phyloP scores from a whole-genome alignment of 2,888 invertebrate genomes.

The Pyrrhosoma nymphula region DNA sequence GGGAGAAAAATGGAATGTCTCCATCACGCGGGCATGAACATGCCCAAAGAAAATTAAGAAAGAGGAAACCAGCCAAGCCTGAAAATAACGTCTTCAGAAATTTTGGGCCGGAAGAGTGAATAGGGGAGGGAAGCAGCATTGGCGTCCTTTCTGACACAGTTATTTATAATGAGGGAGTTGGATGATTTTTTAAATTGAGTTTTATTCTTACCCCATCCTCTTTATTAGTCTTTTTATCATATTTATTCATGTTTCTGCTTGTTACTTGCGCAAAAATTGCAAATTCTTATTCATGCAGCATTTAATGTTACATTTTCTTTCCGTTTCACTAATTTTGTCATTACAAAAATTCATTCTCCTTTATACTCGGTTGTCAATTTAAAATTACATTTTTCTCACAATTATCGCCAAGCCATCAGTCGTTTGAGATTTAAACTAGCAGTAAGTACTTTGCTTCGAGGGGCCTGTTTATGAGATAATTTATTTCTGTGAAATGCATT shows the following conservation, averaged over 20 bases:
- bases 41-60: background rate
- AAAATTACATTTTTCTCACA: too few species aligned
- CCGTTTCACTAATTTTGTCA: too few species aligned
- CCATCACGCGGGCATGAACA: background rate
- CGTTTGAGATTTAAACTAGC: too few species aligned
- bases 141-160: background rate
- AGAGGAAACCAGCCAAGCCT: background rate
- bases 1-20: background rate
- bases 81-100: background rate
- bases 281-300: too few species aligned
- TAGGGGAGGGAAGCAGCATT: background rate
- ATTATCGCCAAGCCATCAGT: too few species aligned
- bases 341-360: too few species aligned
- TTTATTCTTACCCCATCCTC: background rate
- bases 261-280: background rate
- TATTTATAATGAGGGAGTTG: background rate
- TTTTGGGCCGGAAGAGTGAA: background rate
- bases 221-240: background rate
- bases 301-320: too few species aligned
- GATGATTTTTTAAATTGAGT: background rate
- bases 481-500: too few species aligned
- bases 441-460: too few species aligned
- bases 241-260: background rate
- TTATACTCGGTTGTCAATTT: too few species aligned
- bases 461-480: too few species aligned